Percentiles rank a stretch among this genome's conserved stretches.
phyloP scores from a whole-genome alignment of 2,888 invertebrate species.

The Epirrhoe tristata region DNA sequence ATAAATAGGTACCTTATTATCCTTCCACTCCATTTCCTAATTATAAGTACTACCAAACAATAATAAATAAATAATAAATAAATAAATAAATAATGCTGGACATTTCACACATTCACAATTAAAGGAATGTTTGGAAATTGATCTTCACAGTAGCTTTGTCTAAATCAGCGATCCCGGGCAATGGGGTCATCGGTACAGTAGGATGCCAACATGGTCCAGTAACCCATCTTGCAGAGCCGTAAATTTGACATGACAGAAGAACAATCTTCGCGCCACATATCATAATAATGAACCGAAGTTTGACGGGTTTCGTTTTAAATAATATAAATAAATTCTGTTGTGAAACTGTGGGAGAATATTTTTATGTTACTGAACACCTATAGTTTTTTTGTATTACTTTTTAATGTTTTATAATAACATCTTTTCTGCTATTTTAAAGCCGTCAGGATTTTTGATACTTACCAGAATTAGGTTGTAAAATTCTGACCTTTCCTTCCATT shows the following conservation, averaged over 20 bases:
- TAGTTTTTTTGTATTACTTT: no score
- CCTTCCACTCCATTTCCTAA: no score
- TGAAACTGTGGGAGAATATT: not conserved
- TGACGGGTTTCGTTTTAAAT: not conserved
- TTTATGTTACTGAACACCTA: not conserved
- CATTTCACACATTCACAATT: no score
- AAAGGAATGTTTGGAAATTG: conserved; percentile 16
- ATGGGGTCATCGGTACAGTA: conserved; percentile 49
- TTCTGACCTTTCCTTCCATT: no score
- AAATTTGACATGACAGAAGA: conserved; percentile 10
- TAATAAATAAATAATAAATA: no score
- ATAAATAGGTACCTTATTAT: no score
- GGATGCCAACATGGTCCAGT: conserved; percentile 28
- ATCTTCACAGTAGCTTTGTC: conserved; percentile 41
- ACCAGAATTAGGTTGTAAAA: no score
- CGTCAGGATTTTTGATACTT: no score
- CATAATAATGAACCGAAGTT: not conserved
- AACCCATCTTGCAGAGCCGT: conserved; percentile 16
- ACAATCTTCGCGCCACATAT: not conserved
- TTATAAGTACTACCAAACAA: conserved; percentile 2
- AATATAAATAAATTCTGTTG: not conserved
- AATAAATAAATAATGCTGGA: no score
- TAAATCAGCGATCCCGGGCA: conserved; percentile 30
- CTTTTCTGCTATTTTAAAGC: no score
- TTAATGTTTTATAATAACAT: no score